phyloP scores from a whole-genome alignment of 1,140 invertebrate species.

The Agrilus planipennis region DNA sequence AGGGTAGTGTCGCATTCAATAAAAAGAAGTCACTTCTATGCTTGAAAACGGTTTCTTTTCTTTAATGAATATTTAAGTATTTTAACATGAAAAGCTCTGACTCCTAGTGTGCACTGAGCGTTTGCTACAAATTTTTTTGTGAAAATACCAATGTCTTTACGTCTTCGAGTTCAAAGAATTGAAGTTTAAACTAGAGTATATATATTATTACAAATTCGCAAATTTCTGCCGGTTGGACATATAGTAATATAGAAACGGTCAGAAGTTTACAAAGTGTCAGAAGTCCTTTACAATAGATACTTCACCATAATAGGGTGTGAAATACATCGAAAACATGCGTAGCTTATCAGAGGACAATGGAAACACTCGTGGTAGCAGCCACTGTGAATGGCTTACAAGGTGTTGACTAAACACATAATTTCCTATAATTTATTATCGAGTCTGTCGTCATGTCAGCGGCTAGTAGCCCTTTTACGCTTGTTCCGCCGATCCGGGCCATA shows the following conservation, averaged over 20 bases:
- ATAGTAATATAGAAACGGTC: not conserved
- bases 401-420: slow-evolving; percentile 7
- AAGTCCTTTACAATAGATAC: not conserved
- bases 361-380: not conserved
- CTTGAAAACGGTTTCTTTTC: no score
- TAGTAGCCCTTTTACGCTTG: slow-evolving; percentile 6
- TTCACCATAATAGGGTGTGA: not conserved
- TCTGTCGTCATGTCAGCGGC: slow-evolving; percentile 4
- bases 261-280: not conserved
- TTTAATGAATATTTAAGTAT: no score
- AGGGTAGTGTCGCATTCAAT: no score
- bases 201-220: slow-evolving; percentile 5
- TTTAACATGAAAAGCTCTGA: no score
- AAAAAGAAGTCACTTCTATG: no score
- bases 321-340: not conserved
- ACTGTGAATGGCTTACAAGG: not conserved
- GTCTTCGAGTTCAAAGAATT: no score
- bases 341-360: not conserved
- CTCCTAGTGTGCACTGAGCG: no score
- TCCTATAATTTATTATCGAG: slow-evolving; percentile 5
- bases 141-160: no score
- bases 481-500: slow-evolving; percentile 3
- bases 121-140: no score
- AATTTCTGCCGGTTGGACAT: not conserved
- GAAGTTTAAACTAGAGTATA: no score